Base-by-base conservation (phyloP, 2,113 vertebrate genomes). In the Coptodon bakossiorum region DNA sequence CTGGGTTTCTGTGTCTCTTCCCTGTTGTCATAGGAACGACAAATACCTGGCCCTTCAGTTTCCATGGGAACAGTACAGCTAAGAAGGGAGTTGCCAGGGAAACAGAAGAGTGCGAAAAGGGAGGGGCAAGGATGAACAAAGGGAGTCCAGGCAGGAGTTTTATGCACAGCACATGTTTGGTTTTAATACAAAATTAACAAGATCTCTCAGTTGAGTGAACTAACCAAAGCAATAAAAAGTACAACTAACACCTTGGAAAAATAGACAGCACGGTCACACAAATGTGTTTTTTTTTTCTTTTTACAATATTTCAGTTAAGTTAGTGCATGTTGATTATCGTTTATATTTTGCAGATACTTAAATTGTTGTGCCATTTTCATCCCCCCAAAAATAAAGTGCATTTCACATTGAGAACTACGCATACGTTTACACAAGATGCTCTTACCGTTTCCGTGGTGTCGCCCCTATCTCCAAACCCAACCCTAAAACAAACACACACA, bases 161-260 rank as follows among this genome's bases (percentile, higher is more conserved):
- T 93, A 95, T 97, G 96, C 95, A 96, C 96, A 96, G 96, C 95
- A 97, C 96, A 93, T 96, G 84, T 94, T 94, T 94, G 81, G 95
- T 93, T 97, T 97, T 97, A 96, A 97, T 97, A 97, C 93, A 97
- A 97, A 97, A 97, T 96, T 95, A 96, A 96, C 96, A 96, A 96
- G 95, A 96, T 96, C 91, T 96, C 88, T 96, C 93, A 92, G 91
- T 94, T 83, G 91, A 94, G 95, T 93, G 92, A 94, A 93, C 95
- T 96, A 96, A 96, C 93, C 96, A 96, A 97, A 96, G 94, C 95
- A 96, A 97, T 96, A 96, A 94, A 97, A 97, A 96, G 92, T 95
- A 97, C 96, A 94, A 96, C 96, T 95, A 96, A 96, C 96, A 97
- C 95, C 82, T 96, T 96, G 95, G 95, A 96, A 97, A 97, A 97